A percentile compares a stretch with the other conserved stretches of the same genome.
Evolutionary conservation across 2,888 invertebrate species (phyloP).

Genomic region (Onthophagus sagittarius): DNA sequence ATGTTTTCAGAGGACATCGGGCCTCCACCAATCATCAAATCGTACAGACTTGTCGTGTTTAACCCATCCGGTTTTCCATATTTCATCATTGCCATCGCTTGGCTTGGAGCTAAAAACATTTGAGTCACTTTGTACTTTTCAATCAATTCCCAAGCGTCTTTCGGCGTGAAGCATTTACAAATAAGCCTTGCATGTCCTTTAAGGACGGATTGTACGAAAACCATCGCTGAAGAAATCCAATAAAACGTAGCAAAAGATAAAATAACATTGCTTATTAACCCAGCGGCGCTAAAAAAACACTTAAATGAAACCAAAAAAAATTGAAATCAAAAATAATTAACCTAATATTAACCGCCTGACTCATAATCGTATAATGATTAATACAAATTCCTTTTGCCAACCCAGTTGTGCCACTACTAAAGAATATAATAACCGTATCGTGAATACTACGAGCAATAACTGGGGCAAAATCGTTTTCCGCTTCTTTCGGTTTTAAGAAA

Average conservation of each 20-base stretch:
- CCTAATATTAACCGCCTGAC: slow-evolving; percentile 17
- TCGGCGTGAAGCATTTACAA: slow-evolving; percentile 30
- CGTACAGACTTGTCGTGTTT: slow-evolving; percentile 37
- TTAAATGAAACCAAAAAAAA: neutral
- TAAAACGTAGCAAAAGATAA: slow-evolving; percentile 37
- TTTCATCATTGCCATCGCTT: slow-evolving; percentile 36
- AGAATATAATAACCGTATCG: slow-evolving; percentile 30
- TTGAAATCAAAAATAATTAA: slow-evolving; percentile 12
- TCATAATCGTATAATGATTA: slow-evolving; percentile 26
- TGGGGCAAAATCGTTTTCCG: slow-evolving; percentile 28
- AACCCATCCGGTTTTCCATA: slow-evolving; percentile 39
- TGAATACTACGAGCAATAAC: slow-evolving; percentile 15
- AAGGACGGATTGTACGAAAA: slow-evolving; percentile 29
- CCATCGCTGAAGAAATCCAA: slow-evolving; percentile 39
- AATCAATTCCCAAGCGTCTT: slow-evolving; percentile 34
- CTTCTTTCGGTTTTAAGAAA: slow-evolving; percentile 17
- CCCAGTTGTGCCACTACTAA: slow-evolving; percentile 36
- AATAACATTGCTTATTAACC: neutral
- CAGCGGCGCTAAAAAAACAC: neutral
- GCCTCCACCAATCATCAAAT: slow-evolving; percentile 38
- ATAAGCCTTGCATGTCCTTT: slow-evolving; percentile 36
- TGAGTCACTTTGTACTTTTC: slow-evolving; percentile 38
- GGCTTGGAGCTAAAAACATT: slow-evolving; percentile 35
- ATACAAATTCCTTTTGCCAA: slow-evolving; percentile 33
- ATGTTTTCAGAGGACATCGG: slow-evolving; percentile 34